Evolutionary conservation across 2,113 vertebrate genomes (phyloP).

Genomic region (Actenoides hombroni): DNA sequence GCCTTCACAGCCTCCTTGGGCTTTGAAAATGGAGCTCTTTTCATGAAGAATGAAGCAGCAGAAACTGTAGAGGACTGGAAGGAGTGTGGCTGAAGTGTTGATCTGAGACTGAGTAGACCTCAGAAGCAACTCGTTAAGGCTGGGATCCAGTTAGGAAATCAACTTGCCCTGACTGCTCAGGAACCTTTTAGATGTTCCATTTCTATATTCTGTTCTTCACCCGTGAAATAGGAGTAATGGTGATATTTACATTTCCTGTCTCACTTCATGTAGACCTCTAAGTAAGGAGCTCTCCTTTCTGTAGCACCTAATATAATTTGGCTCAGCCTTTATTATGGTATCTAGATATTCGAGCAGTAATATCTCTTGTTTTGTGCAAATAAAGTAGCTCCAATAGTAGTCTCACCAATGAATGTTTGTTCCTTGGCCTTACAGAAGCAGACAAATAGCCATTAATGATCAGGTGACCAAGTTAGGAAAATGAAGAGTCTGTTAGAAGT

Average conservation of each 20-base stretch:
- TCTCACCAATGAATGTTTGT: neutral
- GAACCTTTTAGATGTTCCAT: neutral
- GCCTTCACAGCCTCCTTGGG: neutral
- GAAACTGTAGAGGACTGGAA: neutral
- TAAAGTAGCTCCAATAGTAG: neutral
- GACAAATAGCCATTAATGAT: neutral
- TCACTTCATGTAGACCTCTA: neutral
- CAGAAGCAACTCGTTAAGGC: neutral
- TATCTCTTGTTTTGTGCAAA: neutral
- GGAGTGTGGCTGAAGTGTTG: neutral
- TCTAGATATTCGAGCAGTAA: neutral
- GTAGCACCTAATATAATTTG: neutral
- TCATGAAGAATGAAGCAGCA: neutral
- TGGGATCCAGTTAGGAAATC: neutral
- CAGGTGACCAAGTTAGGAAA: neutral
- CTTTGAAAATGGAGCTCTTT: conserved; percentile 18
- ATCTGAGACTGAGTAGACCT: neutral
- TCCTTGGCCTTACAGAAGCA: neutral
- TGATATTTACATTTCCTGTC: neutral
- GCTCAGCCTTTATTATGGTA: neutral
- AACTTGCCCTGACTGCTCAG: neutral
- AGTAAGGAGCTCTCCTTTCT: neutral
- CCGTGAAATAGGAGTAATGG: neutral
- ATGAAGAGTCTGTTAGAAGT: neutral
- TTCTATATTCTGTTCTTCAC: neutral